phyloP scores from a whole-genome alignment of 2,113 vertebrate species.

The Gavialis gangeticus region DNA sequence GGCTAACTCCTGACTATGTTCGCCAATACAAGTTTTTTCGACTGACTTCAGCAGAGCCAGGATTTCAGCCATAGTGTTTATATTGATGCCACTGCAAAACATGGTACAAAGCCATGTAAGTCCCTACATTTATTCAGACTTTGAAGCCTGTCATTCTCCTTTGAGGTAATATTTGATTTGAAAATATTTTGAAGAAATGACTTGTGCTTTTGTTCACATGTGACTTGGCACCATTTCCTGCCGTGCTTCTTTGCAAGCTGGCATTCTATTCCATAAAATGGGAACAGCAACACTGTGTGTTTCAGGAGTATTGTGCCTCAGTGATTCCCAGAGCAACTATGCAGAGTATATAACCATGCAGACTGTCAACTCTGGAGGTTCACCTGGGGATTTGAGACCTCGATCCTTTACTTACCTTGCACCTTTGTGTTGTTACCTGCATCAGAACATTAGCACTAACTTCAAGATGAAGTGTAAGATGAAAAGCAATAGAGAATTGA shows the following conservation, averaged over 20 bases:
- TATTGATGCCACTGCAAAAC: neutral
- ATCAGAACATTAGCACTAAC: neutral
- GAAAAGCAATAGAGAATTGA: neutral
- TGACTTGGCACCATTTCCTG: neutral
- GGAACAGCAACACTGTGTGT: neutral
- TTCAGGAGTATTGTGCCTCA: neutral
- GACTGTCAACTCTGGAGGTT: neutral
- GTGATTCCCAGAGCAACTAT: neutral
- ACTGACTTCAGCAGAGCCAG: neutral
- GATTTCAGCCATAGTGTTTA: neutral
- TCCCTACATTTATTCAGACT: neutral
- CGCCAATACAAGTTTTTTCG: too few relatives aligned
- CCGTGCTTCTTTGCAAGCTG: rapidly evolving
- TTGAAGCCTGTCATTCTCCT: conserved; percentile 26
- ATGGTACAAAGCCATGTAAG: neutral
- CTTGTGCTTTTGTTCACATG: neutral
- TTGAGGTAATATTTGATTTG: neutral
- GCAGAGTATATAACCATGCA: neutral
- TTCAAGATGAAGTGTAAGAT: neutral
- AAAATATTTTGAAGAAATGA: neutral
- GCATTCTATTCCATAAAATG: neutral
- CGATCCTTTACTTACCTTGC: neutral
- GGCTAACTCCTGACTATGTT: too few relatives aligned
- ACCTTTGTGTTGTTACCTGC: neutral
- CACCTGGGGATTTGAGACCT: neutral